A percentile compares a stretch with the other conserved stretches of the same genome.
Conservation (phyloP, 2,888 invertebrate species). For the Gastrophysa polygoni region DNA sequence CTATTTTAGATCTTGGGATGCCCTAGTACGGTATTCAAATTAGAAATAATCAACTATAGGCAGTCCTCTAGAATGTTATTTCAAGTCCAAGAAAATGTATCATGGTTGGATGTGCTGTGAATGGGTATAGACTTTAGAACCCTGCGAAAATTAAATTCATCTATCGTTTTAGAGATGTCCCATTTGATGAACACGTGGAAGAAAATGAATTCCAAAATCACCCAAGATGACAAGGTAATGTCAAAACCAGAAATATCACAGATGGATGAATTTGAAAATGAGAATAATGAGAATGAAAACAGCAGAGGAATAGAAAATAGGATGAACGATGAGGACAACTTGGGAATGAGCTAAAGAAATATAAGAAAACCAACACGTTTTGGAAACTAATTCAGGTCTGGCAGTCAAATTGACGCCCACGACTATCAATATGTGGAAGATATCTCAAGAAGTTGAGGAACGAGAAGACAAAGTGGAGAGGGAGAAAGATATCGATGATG, state of each 20-base stretch:
- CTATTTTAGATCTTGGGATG: too few species aligned
- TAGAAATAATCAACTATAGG: too few species aligned
- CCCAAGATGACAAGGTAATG: background rate
- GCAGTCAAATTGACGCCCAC: background rate
- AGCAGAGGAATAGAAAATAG: background rate
- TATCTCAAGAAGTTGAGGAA: background rate
- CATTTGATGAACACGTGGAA: background rate
- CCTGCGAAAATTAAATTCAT: too few species aligned
- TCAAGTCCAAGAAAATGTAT: too few species aligned
- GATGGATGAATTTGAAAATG: background rate
- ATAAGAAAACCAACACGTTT: slow-evolving; percentile 6
- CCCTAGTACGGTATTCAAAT: too few species aligned
- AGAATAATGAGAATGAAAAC: slow-evolving; percentile 1
- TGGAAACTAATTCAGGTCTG: background rate
- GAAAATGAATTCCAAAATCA: background rate
- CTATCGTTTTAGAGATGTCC: too few species aligned
- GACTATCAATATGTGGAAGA: background rate
- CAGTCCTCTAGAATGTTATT: too few species aligned
- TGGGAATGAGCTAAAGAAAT: background rate
- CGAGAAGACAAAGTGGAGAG: background rate
- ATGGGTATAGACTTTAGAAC: too few species aligned
- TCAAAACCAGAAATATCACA: background rate
- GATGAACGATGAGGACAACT: background rate
- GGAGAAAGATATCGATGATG: background rate
- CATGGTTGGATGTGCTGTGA: too few species aligned